Evolutionary conservation across 2,888 invertebrate genomes (phyloP).

Genomic region (Latrodectus hesperus): DNA sequence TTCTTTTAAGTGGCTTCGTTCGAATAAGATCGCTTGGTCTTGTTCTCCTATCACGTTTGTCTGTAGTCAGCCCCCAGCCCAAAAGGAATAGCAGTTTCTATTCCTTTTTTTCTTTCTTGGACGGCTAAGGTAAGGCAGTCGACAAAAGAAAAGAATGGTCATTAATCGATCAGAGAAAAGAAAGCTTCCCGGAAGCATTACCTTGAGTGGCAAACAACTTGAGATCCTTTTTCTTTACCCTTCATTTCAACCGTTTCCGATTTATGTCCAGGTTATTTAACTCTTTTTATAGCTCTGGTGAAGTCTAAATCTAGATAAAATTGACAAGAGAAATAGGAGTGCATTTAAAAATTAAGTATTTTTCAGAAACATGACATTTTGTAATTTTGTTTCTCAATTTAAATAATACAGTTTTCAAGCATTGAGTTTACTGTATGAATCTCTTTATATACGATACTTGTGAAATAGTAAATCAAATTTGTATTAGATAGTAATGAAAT

Average conservation of each 20-base stretch:
- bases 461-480: no score
- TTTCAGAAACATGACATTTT: no score
- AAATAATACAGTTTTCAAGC: no score
- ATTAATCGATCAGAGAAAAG: conserved; percentile 52
- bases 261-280: background rate
- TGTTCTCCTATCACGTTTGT: conserved; percentile 59
- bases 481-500: no score
- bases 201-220: conserved; percentile 40
- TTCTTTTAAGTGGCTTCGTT: conserved; percentile 59
- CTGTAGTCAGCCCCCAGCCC: conserved; percentile 37
- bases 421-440: no score
- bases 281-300: no score
- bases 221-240: conserved; percentile 8
- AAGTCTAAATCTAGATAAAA: no score
- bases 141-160: conserved; percentile 38
- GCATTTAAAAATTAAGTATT: no score
- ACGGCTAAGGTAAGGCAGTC: conserved; percentile 26
- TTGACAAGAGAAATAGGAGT: no score
- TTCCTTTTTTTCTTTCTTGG: conserved; percentile 14
- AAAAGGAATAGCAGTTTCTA: conserved; percentile 56
- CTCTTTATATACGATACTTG: no score
- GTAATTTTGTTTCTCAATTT: no score
- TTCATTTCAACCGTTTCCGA: background rate
- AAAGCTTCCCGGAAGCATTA: conserved; percentile 20
- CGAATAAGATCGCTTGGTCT: conserved; percentile 52